Evolutionary conservation across 1,140 invertebrate species (phyloP).

Genomic region (Papilio polytes): DNA sequence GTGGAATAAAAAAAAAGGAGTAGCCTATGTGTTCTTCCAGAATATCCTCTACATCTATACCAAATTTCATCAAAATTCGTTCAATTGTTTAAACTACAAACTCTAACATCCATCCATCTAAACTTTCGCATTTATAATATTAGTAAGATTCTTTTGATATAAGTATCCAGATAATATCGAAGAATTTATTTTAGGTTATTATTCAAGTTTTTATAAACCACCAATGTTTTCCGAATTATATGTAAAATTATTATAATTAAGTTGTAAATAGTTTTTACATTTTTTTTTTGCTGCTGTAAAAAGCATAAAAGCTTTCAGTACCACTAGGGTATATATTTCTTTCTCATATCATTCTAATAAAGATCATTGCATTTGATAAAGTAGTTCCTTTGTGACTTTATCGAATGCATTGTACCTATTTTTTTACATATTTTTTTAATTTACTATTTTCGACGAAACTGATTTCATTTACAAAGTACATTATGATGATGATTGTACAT

Average conservation of each 20-base stretch:
- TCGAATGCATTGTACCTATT: background rate
- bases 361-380: background rate
- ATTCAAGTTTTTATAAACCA: background rate
- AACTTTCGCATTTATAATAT: too few relatives aligned
- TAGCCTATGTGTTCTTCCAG: too few relatives aligned
- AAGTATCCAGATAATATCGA: background rate
- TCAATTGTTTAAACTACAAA: too few relatives aligned
- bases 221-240: background rate
- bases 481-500: background rate
- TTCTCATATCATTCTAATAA: conserved; percentile 11
- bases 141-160: too few relatives aligned
- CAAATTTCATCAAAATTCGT: too few relatives aligned
- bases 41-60: too few relatives aligned
- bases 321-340: background rate
- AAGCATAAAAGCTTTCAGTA: background rate
- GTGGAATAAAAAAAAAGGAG: too few relatives aligned
- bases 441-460: background rate
- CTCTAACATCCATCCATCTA: too few relatives aligned
- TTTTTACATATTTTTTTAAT: background rate
- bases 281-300: conserved; percentile 8
- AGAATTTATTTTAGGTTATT: background rate
- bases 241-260: background rate
- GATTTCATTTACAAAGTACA: conserved; percentile 1
- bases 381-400: background rate
- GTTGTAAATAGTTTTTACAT: background rate